Evolutionary conservation across 2,113 vertebrate genomes (phyloP), one percentile per base, ranked within the genome.

Genomic region (Lagenorhynchus albirostris): DNA sequence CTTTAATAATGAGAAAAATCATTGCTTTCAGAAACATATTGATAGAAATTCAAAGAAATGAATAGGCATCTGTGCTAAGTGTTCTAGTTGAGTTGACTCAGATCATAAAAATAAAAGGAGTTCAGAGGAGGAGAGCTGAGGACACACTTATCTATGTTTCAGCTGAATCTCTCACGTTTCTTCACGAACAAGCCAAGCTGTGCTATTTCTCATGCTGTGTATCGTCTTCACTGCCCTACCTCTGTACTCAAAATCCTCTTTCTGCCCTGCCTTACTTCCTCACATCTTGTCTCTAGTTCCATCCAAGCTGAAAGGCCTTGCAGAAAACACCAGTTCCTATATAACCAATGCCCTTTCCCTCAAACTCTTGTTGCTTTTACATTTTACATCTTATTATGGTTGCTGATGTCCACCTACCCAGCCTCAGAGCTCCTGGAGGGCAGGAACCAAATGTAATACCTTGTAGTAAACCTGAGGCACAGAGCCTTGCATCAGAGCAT

Each of bases 1-100:
- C 4, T 62, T 60, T 96, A 38, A 88, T 80, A 73, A 73, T 68
- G n/a, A 92, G 21, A 80, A 87, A 93, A 65, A 67, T 41, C 29
- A 36, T 93, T 86, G 26, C 44, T 58, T 90, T 83, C 62, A 25
- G 47, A 94, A 97, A 71, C 26, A 70, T 60, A 38, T 17, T 1
- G 62, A 26, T 15, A 62, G 29, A 3, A n/a, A 62, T 63, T 47
- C 14, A 71, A 89, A 84, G 47, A 63, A 73, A 38, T 26, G 33
- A 65, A 41, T 20, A 18, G 41, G 12, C 3, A 7, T 36, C 14
- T 44, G 38, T 53, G 60, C 58, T 26, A 81, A 95, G 67, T 41
- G 50, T 11, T 50, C 31, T 86, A 55, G 70, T 25, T 11, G 29
- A 79, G 62, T 36, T 89, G 47, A 63, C 47, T 89, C 47, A 68